A percentile compares a stretch with the other conserved stretches of the same genome.
These are phyloP conservation scores for Patella caerulea DNA, from an alignment of 2,888 invertebrate species.

Conservation along the genomic window DNA sequence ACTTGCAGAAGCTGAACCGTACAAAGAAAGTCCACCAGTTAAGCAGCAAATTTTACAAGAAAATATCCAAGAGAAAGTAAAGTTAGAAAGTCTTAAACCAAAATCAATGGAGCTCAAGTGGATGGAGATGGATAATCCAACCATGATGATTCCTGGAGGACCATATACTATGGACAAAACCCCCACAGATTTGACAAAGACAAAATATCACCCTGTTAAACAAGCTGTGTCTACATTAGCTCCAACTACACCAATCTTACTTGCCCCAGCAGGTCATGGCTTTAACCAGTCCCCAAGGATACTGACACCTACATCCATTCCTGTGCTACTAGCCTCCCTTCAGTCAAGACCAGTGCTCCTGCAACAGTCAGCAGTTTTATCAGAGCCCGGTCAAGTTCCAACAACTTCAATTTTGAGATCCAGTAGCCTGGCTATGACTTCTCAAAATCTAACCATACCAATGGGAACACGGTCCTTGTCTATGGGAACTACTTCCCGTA, in stretches of 20 bases:
- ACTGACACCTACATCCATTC: not conserved
- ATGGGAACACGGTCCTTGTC: not conserved
- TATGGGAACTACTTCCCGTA: not conserved
- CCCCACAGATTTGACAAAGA: not conserved
- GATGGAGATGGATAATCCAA: not conserved
- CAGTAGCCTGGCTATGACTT: not conserved
- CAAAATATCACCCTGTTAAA: not conserved
- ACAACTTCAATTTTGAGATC: not conserved
- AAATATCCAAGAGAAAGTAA: not conserved
- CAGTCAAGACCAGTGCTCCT: not conserved
- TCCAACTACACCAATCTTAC: not conserved
- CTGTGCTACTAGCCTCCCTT: not conserved
- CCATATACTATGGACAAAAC: not conserved
- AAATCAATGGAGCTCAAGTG: not conserved
- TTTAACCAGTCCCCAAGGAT: not conserved
- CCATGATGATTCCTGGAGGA: not conserved
- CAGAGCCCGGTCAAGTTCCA: not conserved
- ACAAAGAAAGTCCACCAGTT: not conserved
- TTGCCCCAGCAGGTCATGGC: not conserved
- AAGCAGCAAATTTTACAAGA: not conserved
- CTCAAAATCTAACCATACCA: not conserved
- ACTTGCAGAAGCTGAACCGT: slow-evolving; percentile 38
- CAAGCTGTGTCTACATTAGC: not conserved
- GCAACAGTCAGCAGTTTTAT: not conserved
- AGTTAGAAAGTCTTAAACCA: not conserved